These are phyloP conservation scores for Protonibea diacanthus DNA, from an alignment of 2,797 vertebrate species.

Conservation along the genomic window DNA sequence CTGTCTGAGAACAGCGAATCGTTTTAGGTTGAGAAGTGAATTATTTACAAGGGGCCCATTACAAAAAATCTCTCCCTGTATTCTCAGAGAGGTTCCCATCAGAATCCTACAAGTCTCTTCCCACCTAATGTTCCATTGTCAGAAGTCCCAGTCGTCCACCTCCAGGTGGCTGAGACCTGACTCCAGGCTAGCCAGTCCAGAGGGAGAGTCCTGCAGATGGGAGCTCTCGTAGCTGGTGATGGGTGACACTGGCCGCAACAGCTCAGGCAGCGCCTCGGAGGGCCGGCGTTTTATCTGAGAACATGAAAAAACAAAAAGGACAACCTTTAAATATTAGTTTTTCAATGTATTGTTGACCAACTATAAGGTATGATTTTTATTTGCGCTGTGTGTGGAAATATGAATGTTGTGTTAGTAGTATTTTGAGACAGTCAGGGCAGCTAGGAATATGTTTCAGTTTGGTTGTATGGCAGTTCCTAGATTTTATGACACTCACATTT, in stretches of 20 bases:
- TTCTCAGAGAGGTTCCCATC: slow-evolving; percentile 32
- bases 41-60: slow-evolving; percentile 66
- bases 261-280: slow-evolving; percentile 93
- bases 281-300: slow-evolving; percentile 93
- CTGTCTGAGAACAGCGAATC: slow-evolving; percentile 51
- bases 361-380: too few species aligned
- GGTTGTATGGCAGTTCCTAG: background rate
- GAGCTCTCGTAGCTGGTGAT: slow-evolving; percentile 88
- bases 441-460: too few species aligned
- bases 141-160: slow-evolving; percentile 99
- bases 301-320: background rate
- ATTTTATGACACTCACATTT: background rate
- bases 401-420: background rate
- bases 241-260: slow-evolving; percentile 91
- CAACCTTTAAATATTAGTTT: background rate
- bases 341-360: background rate
- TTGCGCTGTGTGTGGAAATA: background rate
- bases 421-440: too few species aligned
- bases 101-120: slow-evolving; percentile 30
- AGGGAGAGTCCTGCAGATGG: slow-evolving; percentile 83
- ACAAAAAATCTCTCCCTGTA: slow-evolving; percentile 54
- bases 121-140: slow-evolving; percentile 63
- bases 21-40: slow-evolving; percentile 41
- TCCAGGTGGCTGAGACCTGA: slow-evolving; percentile 93
- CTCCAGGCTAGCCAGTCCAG: slow-evolving; percentile 91